Percentiles rank a stretch among this genome's conserved stretches.
Evolutionary conservation across 2,888 invertebrate genomes (phyloP).

Genomic region (Neria commutata): DNA sequence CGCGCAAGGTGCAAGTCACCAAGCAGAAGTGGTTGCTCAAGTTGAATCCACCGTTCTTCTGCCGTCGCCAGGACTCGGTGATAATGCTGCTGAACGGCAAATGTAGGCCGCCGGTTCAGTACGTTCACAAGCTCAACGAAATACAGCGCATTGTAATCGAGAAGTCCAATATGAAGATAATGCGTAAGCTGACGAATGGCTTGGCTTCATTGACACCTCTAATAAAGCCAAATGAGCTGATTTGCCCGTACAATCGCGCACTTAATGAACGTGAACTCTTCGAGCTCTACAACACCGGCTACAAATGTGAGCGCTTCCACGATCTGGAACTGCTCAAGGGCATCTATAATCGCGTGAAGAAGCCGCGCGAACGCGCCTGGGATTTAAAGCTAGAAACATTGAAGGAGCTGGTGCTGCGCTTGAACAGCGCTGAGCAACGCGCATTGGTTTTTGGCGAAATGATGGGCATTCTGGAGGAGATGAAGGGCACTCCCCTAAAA

Average conservation of each 20-base stretch:
- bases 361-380: slow-evolving; percentile 40
- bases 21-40: slow-evolving; percentile 38
- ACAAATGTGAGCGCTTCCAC: slow-evolving; percentile 39
- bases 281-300: slow-evolving; percentile 38
- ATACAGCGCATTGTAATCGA: slow-evolving; percentile 25
- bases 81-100: slow-evolving; percentile 35
- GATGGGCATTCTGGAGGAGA: slow-evolving; percentile 18
- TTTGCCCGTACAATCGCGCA: slow-evolving; percentile 38
- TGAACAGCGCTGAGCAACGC: slow-evolving; percentile 21
- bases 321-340: slow-evolving; percentile 39
- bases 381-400: slow-evolving; percentile 37
- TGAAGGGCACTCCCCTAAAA: slow-evolving; percentile 22
- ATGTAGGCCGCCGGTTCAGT: slow-evolving; percentile 38
- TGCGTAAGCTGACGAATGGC: slow-evolving; percentile 27
- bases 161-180: slow-evolving; percentile 27
- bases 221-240: slow-evolving; percentile 28
- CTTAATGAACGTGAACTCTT: slow-evolving; percentile 41
- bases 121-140: slow-evolving; percentile 28
- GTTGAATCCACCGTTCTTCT: slow-evolving; percentile 39
- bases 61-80: slow-evolving; percentile 26
- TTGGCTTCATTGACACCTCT: slow-evolving; percentile 36
- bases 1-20: slow-evolving; percentile 28
- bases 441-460: slow-evolving; percentile 29
- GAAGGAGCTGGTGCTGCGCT: slow-evolving; percentile 34
- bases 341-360: slow-evolving; percentile 36